A percentile compares a stretch with the other conserved stretches of the same genome.
phyloP scores from a whole-genome alignment of 2,888 invertebrate species.

The Lithosia quadra region DNA sequence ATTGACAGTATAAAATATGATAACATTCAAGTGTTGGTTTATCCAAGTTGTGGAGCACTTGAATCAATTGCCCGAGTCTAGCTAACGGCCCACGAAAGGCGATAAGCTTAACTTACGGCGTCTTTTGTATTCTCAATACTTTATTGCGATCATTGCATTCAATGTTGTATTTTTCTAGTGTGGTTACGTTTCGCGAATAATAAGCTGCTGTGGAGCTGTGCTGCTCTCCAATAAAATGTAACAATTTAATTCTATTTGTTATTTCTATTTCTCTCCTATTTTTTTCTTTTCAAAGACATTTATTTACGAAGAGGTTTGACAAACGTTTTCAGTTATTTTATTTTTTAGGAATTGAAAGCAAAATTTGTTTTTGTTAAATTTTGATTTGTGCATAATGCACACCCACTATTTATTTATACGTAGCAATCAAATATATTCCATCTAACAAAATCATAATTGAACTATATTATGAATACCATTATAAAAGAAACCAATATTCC shows the following conservation, averaged over 20 bases:
- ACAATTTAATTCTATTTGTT: not conserved
- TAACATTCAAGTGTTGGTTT: slow-evolving; percentile 73
- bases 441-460: not conserved
- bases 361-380: not conserved
- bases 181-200: slow-evolving; percentile 14
- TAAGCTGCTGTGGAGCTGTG: not conserved
- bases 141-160: slow-evolving; percentile 68
- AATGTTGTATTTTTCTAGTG: slow-evolving; percentile 21
- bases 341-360: not conserved
- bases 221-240: not conserved
- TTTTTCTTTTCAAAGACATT: not conserved
- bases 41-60: slow-evolving; percentile 67
- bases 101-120: slow-evolving; percentile 82
- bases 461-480: not conserved
- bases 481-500: slow-evolving; percentile 12
- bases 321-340: no score
- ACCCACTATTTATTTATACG: no score
- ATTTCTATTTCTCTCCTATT: no score
- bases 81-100: slow-evolving; percentile 77
- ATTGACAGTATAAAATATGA: slow-evolving; percentile 77
- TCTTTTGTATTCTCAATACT: slow-evolving; percentile 78
- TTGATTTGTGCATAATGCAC: no score
- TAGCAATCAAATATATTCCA: no score
- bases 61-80: slow-evolving; percentile 81
- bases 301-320: not conserved